Percentiles rank a stretch among this genome's conserved stretches.
These are phyloP conservation scores for Motacilla tschutschensis DNA, from an alignment of 2,113 vertebrate genomes.

Conservation along the genomic window DNA sequence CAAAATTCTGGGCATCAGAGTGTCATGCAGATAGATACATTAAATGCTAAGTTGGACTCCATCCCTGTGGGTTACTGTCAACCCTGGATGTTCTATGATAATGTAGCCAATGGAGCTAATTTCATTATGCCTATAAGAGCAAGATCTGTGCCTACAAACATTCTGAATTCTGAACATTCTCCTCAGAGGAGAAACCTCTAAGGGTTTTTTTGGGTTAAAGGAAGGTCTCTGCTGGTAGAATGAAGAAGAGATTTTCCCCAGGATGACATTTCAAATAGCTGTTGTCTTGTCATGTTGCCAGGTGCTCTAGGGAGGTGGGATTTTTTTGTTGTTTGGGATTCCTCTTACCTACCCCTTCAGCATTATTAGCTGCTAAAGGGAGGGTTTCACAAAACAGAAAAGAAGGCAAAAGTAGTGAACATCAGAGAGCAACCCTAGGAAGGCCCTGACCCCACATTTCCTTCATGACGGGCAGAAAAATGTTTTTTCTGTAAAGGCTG, in stretches of 20 bases:
- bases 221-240: not conserved
- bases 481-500: not conserved
- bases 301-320: not conserved
- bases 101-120: not conserved
- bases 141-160: not conserved
- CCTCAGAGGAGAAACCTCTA: not conserved
- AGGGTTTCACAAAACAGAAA: not conserved
- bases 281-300: not conserved
- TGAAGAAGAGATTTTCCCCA: not conserved
- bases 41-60: fast-evolving
- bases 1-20: not conserved
- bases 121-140: not conserved
- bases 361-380: not conserved
- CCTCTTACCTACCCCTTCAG: not conserved
- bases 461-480: not conserved
- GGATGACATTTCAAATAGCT: not conserved
- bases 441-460: not conserved
- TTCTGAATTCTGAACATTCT: not conserved
- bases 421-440: not conserved
- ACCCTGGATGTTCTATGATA: not conserved
- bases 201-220: not conserved
- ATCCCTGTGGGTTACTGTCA: not conserved
- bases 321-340: not conserved
- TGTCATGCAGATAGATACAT: fast-evolving
- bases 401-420: not conserved